A percentile compares a stretch with the other conserved stretches of the same genome.
phyloP scores from a whole-genome alignment of 2,797 vertebrate genomes.

The Jordanella pulchra region DNA sequence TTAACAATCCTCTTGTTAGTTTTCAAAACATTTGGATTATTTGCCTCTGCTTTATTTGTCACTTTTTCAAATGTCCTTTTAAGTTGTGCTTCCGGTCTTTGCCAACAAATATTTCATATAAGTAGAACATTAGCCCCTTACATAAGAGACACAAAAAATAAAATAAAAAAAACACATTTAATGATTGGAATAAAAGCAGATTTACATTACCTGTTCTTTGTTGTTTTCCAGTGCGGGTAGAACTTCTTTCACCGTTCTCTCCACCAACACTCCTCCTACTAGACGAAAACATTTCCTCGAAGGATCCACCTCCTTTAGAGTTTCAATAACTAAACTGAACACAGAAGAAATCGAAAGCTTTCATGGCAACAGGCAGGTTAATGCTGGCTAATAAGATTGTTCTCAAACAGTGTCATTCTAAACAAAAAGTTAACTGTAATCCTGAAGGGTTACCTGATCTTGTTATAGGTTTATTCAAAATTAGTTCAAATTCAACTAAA shows the following conservation, averaged over 20 bases:
- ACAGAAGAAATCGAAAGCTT: background rate
- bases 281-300: conserved; percentile 91
- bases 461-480: too few species aligned
- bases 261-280: conserved; percentile 91
- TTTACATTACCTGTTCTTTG: conserved; percentile 85
- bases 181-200: background rate
- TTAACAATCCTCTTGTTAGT: background rate
- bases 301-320: conserved; percentile 89
- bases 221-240: conserved; percentile 91
- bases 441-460: too few species aligned
- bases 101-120: background rate
- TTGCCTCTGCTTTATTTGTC: background rate
- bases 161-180: background rate
- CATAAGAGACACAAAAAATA: background rate
- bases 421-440: background rate
- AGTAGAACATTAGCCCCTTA: background rate
- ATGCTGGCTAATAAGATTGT: background rate
- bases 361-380: background rate
- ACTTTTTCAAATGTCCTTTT: background rate
- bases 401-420: background rate
- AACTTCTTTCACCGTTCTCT: conserved; percentile 93
- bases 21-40: background rate
- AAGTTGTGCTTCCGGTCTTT: background rate
- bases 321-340: conserved; percentile 89
- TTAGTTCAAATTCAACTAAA: background rate